A percentile compares a stretch with the other conserved stretches of the same genome.
These are phyloP conservation scores for Sarcophaga peregrina DNA, from an alignment of 1,140 invertebrate species.

Conservation along the genomic window DNA sequence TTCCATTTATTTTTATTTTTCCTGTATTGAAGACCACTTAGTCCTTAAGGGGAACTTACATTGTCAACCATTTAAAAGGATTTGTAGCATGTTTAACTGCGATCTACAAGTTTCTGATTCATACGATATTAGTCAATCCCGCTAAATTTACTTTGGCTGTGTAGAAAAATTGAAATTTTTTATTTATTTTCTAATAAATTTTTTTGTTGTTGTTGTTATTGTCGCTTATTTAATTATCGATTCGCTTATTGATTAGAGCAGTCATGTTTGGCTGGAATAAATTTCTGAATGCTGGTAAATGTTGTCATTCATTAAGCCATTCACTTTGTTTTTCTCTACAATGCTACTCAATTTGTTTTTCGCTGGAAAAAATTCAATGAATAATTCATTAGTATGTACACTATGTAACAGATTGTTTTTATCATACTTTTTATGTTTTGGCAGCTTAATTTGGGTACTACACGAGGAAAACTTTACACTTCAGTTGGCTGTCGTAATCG, in stretches of 20 bases:
- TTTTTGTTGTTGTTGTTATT: no score
- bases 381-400: constrained; percentile 1
- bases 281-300: no score
- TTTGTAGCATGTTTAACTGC: constrained; percentile 94
- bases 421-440: not conserved
- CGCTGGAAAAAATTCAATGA: not conserved
- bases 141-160: constrained; percentile 85
- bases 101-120: constrained; percentile 83
- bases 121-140: constrained; percentile 70
- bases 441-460: no score
- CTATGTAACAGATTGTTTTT: constrained; percentile 3
- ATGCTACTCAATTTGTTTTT: not conserved
- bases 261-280: constrained; percentile 87
- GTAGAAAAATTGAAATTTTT: no score
- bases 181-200: no score
- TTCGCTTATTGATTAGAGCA: no score
- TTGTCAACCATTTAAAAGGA: constrained; percentile 98
- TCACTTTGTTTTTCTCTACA: no score
- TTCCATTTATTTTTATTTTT: not conserved
- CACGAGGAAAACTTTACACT: no score
- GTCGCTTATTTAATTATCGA: no score
- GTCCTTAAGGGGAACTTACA: constrained; percentile 83
- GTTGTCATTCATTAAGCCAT: no score
- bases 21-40: constrained; percentile 86
- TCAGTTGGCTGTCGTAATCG: no score